Evolutionary conservation across 1,140 invertebrate species (phyloP), one percentile per base, ranked within the genome.

Genomic region (Microplitis mediator): DNA sequence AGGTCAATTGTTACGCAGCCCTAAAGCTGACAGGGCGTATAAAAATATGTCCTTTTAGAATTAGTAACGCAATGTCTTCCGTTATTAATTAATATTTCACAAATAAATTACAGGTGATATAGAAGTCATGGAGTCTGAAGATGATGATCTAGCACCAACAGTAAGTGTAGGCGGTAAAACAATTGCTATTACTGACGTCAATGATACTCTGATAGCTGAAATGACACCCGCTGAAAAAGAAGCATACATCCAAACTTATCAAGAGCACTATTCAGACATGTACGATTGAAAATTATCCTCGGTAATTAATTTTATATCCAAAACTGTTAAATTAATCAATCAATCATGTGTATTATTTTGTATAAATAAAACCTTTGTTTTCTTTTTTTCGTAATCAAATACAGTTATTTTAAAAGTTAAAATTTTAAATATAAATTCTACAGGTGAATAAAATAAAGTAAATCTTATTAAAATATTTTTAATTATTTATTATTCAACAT

Each of bases 211-310:
- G 77, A 96, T 98, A 75, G 91, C 92, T 0, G 91, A 93, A 85
- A 98, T 99, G 97, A 95, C 94, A 11, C 92, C 94, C 4, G 87
- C 92, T 16, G 97, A 99, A 84, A 98, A 97, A 86, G 95, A 97
- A 82, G 92, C 93, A 35, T 98, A 98, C 84, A 98, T 98, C 78
- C 93, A 96, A 85, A 90, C 95, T 8, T 97, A 96, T 83, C 96
- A 98, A 86, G 96, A 98, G 83, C 93, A 96, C 85, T 98, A 97
- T 82, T 94, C 93, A 73, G 92, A 94, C 81, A 93, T 95, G 88
- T 94, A 93, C 77, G 90, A 91, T 79, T 91, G 87, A 86, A 60
- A 31, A 0, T 61, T 61, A 32, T 14, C 3, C 6, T 50, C 9
- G 50, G 52, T 23, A 23, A 62, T 68, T 64, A 54, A 52, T 60